phyloP scores from a whole-genome alignment of 2,113 vertebrate species.

The Symphodus melops region DNA sequence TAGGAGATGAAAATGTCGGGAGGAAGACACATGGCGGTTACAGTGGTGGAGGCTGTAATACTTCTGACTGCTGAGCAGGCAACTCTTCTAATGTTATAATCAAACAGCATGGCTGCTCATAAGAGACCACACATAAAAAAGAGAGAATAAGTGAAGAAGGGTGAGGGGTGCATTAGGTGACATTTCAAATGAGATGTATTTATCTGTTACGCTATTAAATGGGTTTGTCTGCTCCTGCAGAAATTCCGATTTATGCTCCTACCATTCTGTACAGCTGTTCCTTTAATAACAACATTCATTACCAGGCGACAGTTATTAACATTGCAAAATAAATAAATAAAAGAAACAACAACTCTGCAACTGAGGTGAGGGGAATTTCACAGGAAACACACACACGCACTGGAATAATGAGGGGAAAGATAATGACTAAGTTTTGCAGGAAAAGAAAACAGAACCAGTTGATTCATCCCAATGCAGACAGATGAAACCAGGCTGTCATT shows the following conservation, averaged over 20 bases:
- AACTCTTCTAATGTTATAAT: conserved; percentile 76
- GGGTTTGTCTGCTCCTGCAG: conserved; percentile 59
- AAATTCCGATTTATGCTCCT: conserved; percentile 69
- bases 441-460: conserved; percentile 53
- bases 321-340: conserved; percentile 33
- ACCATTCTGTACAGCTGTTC: conserved; percentile 72
- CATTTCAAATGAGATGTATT: conserved; percentile 67
- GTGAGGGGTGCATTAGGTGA: conserved; percentile 30
- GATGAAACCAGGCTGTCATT: conserved; percentile 47
- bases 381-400: conserved; percentile 35
- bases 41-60: conserved; percentile 66
- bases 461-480: conserved; percentile 42
- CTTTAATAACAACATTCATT: conserved; percentile 79
- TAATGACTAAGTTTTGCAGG: conserved; percentile 62
- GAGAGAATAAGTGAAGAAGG: conserved; percentile 46
- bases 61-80: conserved; percentile 73
- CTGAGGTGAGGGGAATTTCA: conserved; percentile 48
- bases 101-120: conserved; percentile 65
- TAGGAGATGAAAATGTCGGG: conserved; percentile 82
- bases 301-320: conserved; percentile 74
- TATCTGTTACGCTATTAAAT: conserved; percentile 69
- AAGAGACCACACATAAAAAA: conserved; percentile 63
- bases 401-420: conserved; percentile 71
- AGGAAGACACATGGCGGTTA: conserved; percentile 76
- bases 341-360: conserved; percentile 46